Percentiles rank a stretch among this genome's conserved stretches.
phyloP scores from a whole-genome alignment of 1,140 invertebrate species.

The Sycophila sp. region DNA sequence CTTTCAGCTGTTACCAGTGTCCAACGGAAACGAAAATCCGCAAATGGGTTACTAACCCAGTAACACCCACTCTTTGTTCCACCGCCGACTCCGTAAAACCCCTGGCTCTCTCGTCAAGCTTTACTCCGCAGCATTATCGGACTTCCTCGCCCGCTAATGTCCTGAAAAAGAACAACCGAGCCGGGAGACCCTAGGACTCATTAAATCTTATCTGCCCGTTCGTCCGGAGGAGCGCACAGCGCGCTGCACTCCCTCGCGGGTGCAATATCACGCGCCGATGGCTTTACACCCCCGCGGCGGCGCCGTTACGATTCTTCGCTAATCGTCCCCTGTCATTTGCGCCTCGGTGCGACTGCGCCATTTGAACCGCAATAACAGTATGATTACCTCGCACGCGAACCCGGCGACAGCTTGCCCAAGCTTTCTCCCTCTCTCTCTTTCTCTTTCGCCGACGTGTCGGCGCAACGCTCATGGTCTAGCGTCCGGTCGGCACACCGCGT shows the following conservation, averaged over 20 bases:
- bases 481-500: no score
- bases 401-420: slow-evolving; percentile 11
- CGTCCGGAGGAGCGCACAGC: not conserved
- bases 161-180: no score
- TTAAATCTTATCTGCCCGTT: slow-evolving; percentile 11
- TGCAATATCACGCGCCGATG: not conserved
- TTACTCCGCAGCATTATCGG: no score
- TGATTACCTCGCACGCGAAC: not conserved
- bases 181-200: no score
- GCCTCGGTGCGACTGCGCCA: not conserved
- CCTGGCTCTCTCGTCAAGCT: no score
- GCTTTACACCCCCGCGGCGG: not conserved
- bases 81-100: no score
- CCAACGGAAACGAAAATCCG: no score
- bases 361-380: slow-evolving; percentile 17
- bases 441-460: not conserved
- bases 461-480: no score
- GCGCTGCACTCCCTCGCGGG: not conserved
- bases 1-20: no score
- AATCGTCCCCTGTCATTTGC: not conserved
- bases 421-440: not conserved
- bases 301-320: not conserved
- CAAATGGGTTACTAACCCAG: no score
- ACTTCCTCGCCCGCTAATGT: no score
- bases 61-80: no score